Base-by-base conservation (phyloP, 1,140 invertebrate genomes). In the Hycleus phaleratus region DNA sequence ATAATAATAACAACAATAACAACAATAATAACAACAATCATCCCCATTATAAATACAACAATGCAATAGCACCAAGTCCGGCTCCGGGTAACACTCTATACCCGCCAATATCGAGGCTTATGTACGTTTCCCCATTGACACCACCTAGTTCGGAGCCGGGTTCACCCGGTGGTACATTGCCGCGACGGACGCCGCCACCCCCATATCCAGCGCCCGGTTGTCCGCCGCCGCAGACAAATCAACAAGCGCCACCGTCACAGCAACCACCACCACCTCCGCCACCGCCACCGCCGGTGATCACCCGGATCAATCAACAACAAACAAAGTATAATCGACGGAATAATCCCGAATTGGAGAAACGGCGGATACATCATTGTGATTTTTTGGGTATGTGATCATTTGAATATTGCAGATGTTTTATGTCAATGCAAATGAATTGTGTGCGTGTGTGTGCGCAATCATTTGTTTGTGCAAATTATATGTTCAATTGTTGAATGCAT, bases 281-380 rank as follows among this genome's bases (percentile, higher is more conserved):
- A 68, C 61, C 73, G 62, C 60, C 66, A 25, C 50, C 61, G 18
- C 18, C 18, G 18, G 18, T 18, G 4, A 46, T 55, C 8, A 46
- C 56, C 56, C 73, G 62, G 51, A 69, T 67, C 58, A 75, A 66
- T 58, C 65, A 60, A 54, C 68, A 71, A 40, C 45, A 58, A 6
- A 70, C 74, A 43, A 86, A 85, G 70, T 95, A 95, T 78, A 96
- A 97, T 77, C 81, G 95, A 60, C 82, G 93, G 66, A 97, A 97
- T 74, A 97, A 97, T 76, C 95, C 94, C 0, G 94, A 97, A 73
- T 75, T 97, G 58, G 95, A 97, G 74, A 96, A 95, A 74, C 79
- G 94, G 63, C 75, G 94, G 69, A 93, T 96, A 62, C 95, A 97
- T 74, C 93, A 93, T 74, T 97, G 95, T 78, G 88, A 94, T 79